Evolutionary conservation across 2,888 invertebrate species (phyloP), one percentile per base, ranked within the genome.

Genomic region (Amiota communis): DNA sequence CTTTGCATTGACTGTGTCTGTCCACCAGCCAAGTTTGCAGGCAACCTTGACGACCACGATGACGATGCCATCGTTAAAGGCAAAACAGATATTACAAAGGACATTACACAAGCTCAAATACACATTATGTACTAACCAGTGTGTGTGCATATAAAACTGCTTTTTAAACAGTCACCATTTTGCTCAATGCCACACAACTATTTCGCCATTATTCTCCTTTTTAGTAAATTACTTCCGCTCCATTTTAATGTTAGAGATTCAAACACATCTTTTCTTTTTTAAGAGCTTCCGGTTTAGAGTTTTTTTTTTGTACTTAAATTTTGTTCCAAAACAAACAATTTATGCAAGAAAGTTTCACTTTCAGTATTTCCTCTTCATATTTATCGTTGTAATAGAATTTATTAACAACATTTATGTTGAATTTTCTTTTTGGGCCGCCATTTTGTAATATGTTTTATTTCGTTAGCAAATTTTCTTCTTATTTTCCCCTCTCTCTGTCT

Each of bases 381-480:
- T 53, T 53, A 12, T 53, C 6, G 61, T 9, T 63, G 63, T 46
- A n/a, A 63, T 23, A 36, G 13, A 36, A 63, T 63, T 63, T 63
- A 63, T 63, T 63, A 63, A 63, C 13, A 63, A 63, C 63, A 46
- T 63, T 63, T 63, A 63, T 63, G 63, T 46, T 63, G 63, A 23
- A 63, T 63, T 63, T n/a, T 63, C 13, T 63, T 63, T 17, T 12
- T 12, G 12, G 36, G 63, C 23, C 63, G 46, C 46, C 63, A 63
- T 63, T 63, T 46, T 63, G 63, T 63, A 63, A 63, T 63, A 63
- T n/a, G 36, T 12, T 63, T 63, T 36, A 63, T 12, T 63, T 63
- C 3, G 13, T 13, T 46, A 13, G 46, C 3, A 46, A 36, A 36
- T 36, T 63, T 63, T 46, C 12, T 63, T n/a, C 11, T 23, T 36